A percentile compares a stretch with the other conserved stretches of the same genome.
These are phyloP conservation scores for Tragelaphus oryx DNA, from an alignment of 2,797 vertebrate genomes.

Conservation along the genomic window DNA sequence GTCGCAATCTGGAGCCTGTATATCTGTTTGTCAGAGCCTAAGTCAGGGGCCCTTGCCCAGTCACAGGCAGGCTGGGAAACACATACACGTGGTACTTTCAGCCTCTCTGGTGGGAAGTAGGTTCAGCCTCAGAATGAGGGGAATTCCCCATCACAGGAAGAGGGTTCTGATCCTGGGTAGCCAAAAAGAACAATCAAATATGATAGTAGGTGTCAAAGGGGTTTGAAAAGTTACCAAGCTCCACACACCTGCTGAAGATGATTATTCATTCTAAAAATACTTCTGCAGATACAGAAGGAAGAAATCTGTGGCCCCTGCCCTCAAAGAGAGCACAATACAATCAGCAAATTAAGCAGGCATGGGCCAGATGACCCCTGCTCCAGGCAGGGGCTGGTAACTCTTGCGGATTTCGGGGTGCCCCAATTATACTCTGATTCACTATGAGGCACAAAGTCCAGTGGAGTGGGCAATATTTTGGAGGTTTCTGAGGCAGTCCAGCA, in stretches of 20 bases:
- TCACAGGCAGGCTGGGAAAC: neutral
- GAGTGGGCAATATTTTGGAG: neutral
- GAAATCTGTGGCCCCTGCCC: neutral
- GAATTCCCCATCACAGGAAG: constrained; percentile 37
- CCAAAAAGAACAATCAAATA: constrained; percentile 39
- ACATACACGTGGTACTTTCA: neutral
- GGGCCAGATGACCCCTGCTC: neutral
- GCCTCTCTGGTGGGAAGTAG: neutral
- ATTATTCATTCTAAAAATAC: neutral
- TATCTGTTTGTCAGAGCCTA: neutral
- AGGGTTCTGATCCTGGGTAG: neutral
- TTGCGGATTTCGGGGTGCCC: neutral
- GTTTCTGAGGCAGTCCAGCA: neutral
- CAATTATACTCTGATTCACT: neutral
- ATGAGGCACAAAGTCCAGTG: neutral
- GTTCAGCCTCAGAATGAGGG: neutral
- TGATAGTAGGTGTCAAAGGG: neutral
- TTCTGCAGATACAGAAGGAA: neutral
- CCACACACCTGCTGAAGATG: neutral
- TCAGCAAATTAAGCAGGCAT: neutral
- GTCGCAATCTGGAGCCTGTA: neutral
- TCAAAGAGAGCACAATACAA: neutral
- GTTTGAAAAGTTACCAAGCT: neutral
- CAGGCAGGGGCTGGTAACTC: neutral
- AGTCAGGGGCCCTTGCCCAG: neutral